A percentile compares a stretch with the other conserved stretches of the same genome.
Conservation (phyloP, 2,888 invertebrate genomes). For the Elegia similella region DNA sequence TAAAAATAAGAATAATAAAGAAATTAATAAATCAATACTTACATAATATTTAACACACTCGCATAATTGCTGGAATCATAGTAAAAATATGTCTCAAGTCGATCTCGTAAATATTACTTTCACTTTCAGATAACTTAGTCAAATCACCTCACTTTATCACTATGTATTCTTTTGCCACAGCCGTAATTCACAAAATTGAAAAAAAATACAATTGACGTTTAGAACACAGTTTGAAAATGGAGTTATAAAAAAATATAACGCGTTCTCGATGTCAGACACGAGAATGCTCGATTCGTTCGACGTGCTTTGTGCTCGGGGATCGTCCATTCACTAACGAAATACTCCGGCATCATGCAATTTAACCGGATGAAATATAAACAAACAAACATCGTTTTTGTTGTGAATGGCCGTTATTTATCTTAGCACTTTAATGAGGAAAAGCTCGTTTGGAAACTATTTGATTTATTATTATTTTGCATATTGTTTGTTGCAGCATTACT, state of each 20-base stretch:
- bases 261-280: not conserved
- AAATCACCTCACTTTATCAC: slow-evolving; percentile 1
- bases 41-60: slow-evolving; percentile 11
- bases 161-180: not conserved
- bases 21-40: slow-evolving; percentile 7
- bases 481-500: not conserved
- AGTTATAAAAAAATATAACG: not conserved
- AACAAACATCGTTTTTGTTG: slow-evolving; percentile 13
- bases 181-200: not conserved
- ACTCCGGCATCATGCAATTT: slow-evolving; percentile 5
- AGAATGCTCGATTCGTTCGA: not conserved
- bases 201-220: not conserved
- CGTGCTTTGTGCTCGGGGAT: not conserved
- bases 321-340: slow-evolving; percentile 18
- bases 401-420: not conserved
- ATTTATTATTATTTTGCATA: not conserved
- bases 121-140: slow-evolving; percentile 3
- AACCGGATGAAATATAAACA: slow-evolving; percentile 19
- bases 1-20: not conserved
- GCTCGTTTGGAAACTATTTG: not conserved
- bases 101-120: slow-evolving; percentile 6
- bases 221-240: not conserved
- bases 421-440: not conserved
- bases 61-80: slow-evolving; percentile 3
- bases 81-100: not conserved